These are phyloP conservation scores for Cheilosia grossa DNA, from an alignment of 2,888 invertebrate genomes.

Conservation along the genomic window DNA sequence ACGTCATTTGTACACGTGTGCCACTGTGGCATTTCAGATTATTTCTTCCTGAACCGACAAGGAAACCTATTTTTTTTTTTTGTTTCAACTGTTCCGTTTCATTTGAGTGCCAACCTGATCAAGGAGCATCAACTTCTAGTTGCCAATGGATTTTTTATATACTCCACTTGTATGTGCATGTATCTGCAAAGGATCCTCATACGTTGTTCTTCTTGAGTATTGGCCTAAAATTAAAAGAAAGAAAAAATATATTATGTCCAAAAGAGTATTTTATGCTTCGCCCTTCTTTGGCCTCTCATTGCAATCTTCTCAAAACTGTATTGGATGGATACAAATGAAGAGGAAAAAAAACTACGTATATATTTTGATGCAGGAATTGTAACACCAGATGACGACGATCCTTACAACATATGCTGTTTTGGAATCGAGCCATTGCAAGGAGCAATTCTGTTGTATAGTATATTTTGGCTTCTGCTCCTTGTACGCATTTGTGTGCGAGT, in stretches of 20 bases:
- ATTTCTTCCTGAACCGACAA: conserved; percentile 55
- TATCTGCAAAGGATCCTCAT: conserved; percentile 32
- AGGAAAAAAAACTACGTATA: conserved; percentile 32
- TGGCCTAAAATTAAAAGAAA: conserved; percentile 42
- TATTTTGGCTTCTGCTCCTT: conserved; percentile 62
- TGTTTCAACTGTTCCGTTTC: conserved; percentile 58
- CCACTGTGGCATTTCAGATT: conserved; percentile 70
- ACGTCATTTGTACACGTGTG: conserved; percentile 76
- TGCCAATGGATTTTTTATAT: conserved; percentile 47
- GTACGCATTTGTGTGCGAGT: conserved; percentile 28
- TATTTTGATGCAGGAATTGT: conserved; percentile 64
- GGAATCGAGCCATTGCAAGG: conserved; percentile 54
- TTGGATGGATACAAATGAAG: conserved; percentile 66
- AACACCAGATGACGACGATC: conserved; percentile 73
- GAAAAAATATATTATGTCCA: conserved; percentile 38
- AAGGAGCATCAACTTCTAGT: conserved; percentile 45
- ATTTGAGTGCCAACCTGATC: conserved; percentile 51
- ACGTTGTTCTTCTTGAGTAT: conserved; percentile 28
- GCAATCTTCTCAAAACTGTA: conserved; percentile 64
- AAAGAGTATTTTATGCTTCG: conserved; percentile 42
- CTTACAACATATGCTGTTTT: conserved; percentile 72
- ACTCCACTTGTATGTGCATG: conserved; percentile 39
- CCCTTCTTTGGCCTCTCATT: conserved; percentile 40
- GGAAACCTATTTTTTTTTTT: conserved; percentile 53
- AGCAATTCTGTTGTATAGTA: conserved; percentile 47